Evolutionary conservation across 2,113 vertebrate species (phyloP), one percentile per base, ranked within the genome.

Genomic region (Mesoclemmys tuberculata): DNA sequence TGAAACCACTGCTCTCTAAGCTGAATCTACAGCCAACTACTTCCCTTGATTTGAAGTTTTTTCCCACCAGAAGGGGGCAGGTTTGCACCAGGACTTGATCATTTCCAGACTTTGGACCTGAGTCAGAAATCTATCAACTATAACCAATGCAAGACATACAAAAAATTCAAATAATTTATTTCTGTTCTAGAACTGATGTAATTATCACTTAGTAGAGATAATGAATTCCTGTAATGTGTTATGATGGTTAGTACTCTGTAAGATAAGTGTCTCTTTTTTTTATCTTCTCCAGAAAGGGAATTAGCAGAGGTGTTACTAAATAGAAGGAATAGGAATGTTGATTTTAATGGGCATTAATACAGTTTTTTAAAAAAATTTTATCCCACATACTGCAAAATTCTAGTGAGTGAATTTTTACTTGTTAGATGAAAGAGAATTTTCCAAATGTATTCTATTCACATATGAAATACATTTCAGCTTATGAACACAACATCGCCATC

Each of bases 11-110:
- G 3, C 35, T 5, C 3, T 21, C 52, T 46, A 14, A 19, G 2
- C 5, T 61, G 74, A 41, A 51, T 77, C 38, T 46, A 27, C 14
- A 24, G 21, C 49, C 35, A 41, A 6, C 0, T 74, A 41, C 24
- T 12, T 21, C 2, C 31, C 1, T 8, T 3, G 29, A 2, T 11
- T 82, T 64, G 84, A 84, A 81, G 44, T 26, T 11, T 68, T 68
- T 26, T 38, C 13, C 22, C 5, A 58, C 93, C 96, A 35, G 94
- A 51, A 97, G 96, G 92, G 92, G 96, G 94, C 90, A 80, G 75
- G 21, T 8, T 18, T 2, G 80, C 21, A 54, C 79, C 68, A 35
- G 3, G 1, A 7, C 27, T 38, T 1, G 54, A 71, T 26, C 13
- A 5, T 8, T 78, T 68, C 64, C 64, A 75, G 82, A 46, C 44